Base-by-base conservation (phyloP, 1,140 invertebrate species). In the Neoseiulus cucumeris region DNA sequence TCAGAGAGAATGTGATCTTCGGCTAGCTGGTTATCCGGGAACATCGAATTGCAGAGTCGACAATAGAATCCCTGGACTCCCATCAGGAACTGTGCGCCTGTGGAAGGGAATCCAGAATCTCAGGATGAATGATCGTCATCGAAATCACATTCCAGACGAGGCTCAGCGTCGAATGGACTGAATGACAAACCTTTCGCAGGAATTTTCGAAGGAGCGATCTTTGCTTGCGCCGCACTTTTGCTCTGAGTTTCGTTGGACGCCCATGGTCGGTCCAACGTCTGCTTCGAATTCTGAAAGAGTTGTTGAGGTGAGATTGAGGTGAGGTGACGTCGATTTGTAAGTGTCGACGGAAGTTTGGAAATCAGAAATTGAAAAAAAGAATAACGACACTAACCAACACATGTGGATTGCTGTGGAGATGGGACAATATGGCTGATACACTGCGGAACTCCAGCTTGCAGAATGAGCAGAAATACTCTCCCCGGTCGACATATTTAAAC, bases 61-160 rank as follows among this genome's bases (percentile, higher is more conserved):
- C 51, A 59, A 33, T 20, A 59, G 22, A 59, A 59, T 17, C 51
- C 51, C 1, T 25, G 14, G 22, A 59, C 33, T 4, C 51, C 51
- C 22, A 59, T 59, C 14, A 59, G 25, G 51, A 59, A 59, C 22
- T 59, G 51, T 59, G 25, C 51, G 51, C 51, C 51, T 59, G 22
- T 17, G 33, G 22, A 2, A n/a, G 25, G 33, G 22, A 17, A 59
- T 2, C 14, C 25, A 33, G 22, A 5, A 4, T 59, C 1, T 59
- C 33, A 17, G 33, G 33, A 6, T 6, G 9, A 9, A n/a, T n/a
- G n/a, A 20, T 4, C 45, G 14, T 47, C 45, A 14, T 14, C 28
- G 6, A 47, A 4, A 47, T 4, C 14, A 47, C 4, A 14, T 47
- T 7, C 14, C 45, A 47, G 28, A 47, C 45, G 20, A 25, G 45